Base-by-base conservation (phyloP, 2,113 vertebrate genomes). In the Phalacrocorax carbo region DNA sequence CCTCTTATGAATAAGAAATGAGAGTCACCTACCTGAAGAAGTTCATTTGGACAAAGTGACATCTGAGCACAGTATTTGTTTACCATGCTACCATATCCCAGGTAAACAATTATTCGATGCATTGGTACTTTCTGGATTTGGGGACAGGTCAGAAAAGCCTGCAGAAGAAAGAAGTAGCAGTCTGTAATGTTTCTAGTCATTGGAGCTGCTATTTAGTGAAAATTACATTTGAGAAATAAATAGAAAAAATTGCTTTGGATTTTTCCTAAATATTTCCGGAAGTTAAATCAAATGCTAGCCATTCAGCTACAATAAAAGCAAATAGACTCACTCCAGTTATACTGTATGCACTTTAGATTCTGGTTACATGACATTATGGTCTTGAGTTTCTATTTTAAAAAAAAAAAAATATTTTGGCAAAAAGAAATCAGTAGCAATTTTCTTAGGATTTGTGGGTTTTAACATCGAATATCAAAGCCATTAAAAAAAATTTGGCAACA, bases 31-130 rank as follows among this genome's bases (percentile, higher is more conserved):
- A 99, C 99, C 98, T 99, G 98, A 90, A 99, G 98, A 82, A 91
- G 94, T 49, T 94, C 92, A 65, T 80, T 76, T 88, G 98, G 98
- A 83, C 99, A 99, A 8, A 93, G 81, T 77, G 93, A 90, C 40
- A 86, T 29, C 64, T 96, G 93, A 81, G 93, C 77, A 73, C 98
- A 99, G 88, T 98, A 92, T 94, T 98, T 99, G 93, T 98, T 98
- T 52, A 99, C 97, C 95, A 99, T 92, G 72, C 98, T 98, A 27
- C 99, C 98, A 44, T 99, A 99, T 25, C 95, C 95, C 65, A 99
- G 96, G 49, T 98, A 95, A 58, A 98, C 97, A n/a, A 97, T 86
- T 15, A 97, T 96, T 97, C 96, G 98, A 68, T 98, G 68, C 25
- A 96, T 23, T 8, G 9, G 21, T 16, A 81, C 49, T 40, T 98